Base-by-base conservation (phyloP, 2,797 vertebrate species). In the Iguana delicatissima region DNA sequence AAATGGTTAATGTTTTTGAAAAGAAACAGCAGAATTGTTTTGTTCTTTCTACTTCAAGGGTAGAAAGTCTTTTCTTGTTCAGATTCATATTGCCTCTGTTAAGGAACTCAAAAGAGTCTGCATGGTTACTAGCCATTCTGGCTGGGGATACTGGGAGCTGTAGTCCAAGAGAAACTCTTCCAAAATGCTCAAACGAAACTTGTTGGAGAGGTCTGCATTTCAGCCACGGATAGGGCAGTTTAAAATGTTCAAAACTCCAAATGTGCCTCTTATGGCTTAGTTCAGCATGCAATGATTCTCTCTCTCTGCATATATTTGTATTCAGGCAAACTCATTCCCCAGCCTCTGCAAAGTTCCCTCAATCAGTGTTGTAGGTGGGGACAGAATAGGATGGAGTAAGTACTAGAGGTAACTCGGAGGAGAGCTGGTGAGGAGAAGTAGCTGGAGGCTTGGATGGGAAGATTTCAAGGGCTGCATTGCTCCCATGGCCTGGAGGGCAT, bases 1-100 rank as follows among this genome's bases (percentile, higher is more conserved):
- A 80, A 89, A 73, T 50, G 29, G 52, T 86, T 26, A 46, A 67
- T 77, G 32, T 72, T 72, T 52, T 62, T 81, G n/a, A 72, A 80
- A 80, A 52, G 24, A 52, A 84, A 67, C 57, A 67, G 62, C 13
- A 84, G 59, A 64, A 84, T 16, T 38, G 35, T 84, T 80, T 32
- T 88, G 64, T 79, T 55, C 20, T 89, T 52, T 46, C 29, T 20
- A 35, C 32, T 35, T 59, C 55, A 55, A 52, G 29, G 26, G 12
- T 52, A 13, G 76, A 42, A 50, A 26, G 35, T 4, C 42, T 79
- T 79, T 79, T 26, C n/a, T 38, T 59, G 57, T 59, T 32, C 8
- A 69, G 7, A 10, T 32, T 69, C 29, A 32, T 69, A 13, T 69
- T 69, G 29, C 29, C 12, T 69, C 3, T 12, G 29, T 69, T 69